Evolutionary conservation across 37 sponge, comb jelly and placozoan species (phyloP), one percentile per base, ranked within the genome.

Genomic region (Ianthella basta): DNA sequence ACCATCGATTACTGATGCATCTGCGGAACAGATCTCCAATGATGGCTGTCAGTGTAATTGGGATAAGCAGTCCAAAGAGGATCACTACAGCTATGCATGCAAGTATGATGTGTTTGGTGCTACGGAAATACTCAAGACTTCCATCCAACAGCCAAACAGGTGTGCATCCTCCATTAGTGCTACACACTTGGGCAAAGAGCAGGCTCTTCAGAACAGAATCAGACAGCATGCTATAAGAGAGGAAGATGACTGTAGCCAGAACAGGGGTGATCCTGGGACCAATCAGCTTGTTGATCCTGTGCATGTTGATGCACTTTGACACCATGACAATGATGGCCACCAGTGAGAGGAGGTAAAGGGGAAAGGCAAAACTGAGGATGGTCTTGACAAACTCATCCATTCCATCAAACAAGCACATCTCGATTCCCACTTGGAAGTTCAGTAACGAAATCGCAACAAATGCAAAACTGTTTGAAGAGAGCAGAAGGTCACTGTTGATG

Each of bases 361-460:
- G 88, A 83, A 88, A 88, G 6, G 56, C 60, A 34, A 79, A 83
- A 13, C 79, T 55, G 3, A 88, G 38, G 80, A 73, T 59, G 29
- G 84, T 74, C 34, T 87, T 82, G 27, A 44, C 60, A 70, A 80
- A 87, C 24, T 34, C 40, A 30, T 80, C 73, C 69, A 87, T 29
- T 1, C 83, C 78, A 24, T 68, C 73, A 33, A 67, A 88, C 60
- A 88, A 78, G 56, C 88, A 88, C 20, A 74, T 83, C 32, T 50
- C 59, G 50, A 87, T 82, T 41, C 83, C 79, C 59, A 83, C 55
- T 24, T 83, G 79, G n/a, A 88, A 55, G 61, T 77, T 88, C 23
- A 77, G 29, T 74, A 73, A 88, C 6, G 83, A 56, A 10, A 88
- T 50, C 78, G 78, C 12, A 60, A 19, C 16, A 33, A 59, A 6